Conservation (phyloP, 2,888 invertebrate genomes). For the Oscheius sp. region DNA sequence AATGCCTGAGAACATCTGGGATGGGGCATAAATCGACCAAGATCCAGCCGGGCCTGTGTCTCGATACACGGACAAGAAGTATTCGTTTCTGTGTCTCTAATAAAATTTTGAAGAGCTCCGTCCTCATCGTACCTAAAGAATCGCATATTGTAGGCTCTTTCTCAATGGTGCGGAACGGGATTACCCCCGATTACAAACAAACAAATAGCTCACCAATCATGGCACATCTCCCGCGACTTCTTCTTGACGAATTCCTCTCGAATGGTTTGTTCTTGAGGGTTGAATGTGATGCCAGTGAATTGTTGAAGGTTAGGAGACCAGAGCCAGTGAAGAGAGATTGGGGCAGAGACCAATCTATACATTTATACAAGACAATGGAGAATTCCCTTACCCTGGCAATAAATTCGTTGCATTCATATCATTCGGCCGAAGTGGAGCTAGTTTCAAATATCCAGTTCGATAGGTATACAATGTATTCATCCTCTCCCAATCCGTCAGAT, state of each 20-base stretch:
- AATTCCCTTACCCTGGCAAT: conserved; percentile 54
- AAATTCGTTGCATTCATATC: conserved; percentile 61
- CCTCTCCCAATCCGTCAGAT: conserved; percentile 68
- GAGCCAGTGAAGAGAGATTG: conserved; percentile 70
- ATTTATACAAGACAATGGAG: background rate
- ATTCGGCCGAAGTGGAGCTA: conserved; percentile 65
- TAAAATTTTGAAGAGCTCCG: conserved; percentile 68
- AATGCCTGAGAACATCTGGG: conserved; percentile 64
- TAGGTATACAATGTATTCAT: conserved; percentile 66
- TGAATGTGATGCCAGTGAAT: conserved; percentile 55
- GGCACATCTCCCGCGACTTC: conserved; percentile 68
- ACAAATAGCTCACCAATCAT: conserved; percentile 58
- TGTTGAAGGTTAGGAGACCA: conserved; percentile 63
- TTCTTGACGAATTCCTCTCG: conserved; percentile 57
- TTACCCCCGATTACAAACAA: background rate
- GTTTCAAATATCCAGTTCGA: conserved; percentile 67
- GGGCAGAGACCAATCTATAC: conserved; percentile 64
- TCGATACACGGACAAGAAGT: conserved; percentile 82
- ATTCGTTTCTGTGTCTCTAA: conserved; percentile 69
- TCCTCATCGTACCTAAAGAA: conserved; percentile 64
- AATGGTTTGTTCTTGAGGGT: conserved; percentile 33
- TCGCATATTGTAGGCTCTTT: background rate
- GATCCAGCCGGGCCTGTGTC: conserved; percentile 88
- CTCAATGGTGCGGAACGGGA: background rate
- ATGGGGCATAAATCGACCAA: conserved; percentile 86